A percentile compares a stretch with the other conserved stretches of the same genome.
Evolutionary conservation across 1,140 invertebrate species (phyloP).

Genomic region (Drosophila pachea): DNA sequence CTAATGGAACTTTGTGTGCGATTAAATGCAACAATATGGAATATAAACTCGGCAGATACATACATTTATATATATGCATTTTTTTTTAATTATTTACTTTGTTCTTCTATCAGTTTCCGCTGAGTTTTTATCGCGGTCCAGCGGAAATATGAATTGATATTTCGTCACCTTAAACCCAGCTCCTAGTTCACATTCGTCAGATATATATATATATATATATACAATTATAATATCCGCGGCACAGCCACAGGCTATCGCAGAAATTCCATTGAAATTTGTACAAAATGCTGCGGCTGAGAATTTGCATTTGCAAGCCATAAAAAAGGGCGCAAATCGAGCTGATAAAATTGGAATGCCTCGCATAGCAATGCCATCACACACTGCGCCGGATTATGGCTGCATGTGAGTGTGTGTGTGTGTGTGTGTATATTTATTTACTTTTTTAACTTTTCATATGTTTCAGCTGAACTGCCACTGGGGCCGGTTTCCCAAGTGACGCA

Average conservation of each 20-base stretch:
- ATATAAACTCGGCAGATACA: neutral
- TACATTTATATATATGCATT: neutral
- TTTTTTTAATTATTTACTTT: too few species aligned
- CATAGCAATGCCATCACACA: conserved; percentile 20
- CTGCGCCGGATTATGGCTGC: conserved; percentile 9
- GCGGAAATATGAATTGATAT: too few species aligned
- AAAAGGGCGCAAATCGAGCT: conserved; percentile 34
- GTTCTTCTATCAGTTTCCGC: too few species aligned
- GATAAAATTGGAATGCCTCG: conserved; percentile 23
- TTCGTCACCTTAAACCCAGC: too few species aligned
- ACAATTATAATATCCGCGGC: too few species aligned
- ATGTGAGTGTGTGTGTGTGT: conserved; percentile 6
- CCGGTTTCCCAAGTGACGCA: conserved; percentile 52
- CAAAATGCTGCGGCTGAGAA: conserved; percentile 9
- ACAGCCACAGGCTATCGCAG: too few species aligned
- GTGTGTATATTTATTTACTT: conserved; percentile 13
- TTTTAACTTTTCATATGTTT: conserved; percentile 30
- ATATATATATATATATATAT: too few species aligned
- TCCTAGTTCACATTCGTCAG: too few species aligned
- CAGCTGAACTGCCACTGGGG: conserved; percentile 35
- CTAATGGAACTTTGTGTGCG: conserved; percentile 15
- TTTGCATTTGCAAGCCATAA: conserved; percentile 43
- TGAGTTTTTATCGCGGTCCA: too few species aligned
- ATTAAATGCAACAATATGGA: neutral
- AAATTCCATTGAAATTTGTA: too few species aligned